Evolutionary conservation across 1,140 invertebrate species (phyloP).

Genomic region (Aphaenogaster floridana): DNA sequence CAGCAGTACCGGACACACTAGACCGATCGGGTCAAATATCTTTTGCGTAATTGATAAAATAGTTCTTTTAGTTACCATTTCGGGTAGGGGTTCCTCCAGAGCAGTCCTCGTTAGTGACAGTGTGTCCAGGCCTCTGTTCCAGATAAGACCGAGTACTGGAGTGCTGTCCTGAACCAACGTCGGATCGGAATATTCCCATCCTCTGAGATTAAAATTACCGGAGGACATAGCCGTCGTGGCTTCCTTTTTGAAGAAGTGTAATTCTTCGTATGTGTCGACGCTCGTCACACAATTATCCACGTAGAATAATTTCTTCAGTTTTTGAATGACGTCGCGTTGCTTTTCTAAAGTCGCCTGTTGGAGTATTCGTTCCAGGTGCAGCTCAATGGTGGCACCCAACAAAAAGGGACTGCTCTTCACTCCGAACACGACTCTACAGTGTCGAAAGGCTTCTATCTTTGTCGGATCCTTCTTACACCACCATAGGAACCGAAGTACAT

Average conservation of each 20-base stretch:
- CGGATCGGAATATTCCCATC: too few relatives aligned
- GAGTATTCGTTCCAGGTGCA: neutral
- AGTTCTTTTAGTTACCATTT: too few relatives aligned
- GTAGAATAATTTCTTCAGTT: constrained; percentile 29
- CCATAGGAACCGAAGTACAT: neutral
- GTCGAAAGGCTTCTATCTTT: neutral
- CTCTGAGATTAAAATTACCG: too few relatives aligned
- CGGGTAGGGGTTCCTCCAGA: too few relatives aligned
- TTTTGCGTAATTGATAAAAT: too few relatives aligned
- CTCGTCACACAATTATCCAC: constrained; percentile 68
- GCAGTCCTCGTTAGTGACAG: too few relatives aligned
- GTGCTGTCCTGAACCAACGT: too few relatives aligned
- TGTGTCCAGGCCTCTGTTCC: too few relatives aligned
- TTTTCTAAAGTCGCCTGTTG: neutral
- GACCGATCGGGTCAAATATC: too few relatives aligned
- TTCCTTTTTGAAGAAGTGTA: constrained; percentile 20
- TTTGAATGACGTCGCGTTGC: neutral
- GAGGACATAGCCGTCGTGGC: neutral
- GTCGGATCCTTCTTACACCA: neutral
- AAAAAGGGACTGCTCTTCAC: neutral
- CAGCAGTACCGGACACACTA: too few relatives aligned
- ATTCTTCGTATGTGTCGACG: constrained; percentile 48
- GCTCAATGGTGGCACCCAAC: neutral
- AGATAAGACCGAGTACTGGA: too few relatives aligned
- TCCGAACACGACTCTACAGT: neutral